A percentile compares a stretch with the other conserved stretches of the same genome.
Evolutionary conservation across 2,113 vertebrate genomes (phyloP).

Genomic region (Todiramphus saurophagus): DNA sequence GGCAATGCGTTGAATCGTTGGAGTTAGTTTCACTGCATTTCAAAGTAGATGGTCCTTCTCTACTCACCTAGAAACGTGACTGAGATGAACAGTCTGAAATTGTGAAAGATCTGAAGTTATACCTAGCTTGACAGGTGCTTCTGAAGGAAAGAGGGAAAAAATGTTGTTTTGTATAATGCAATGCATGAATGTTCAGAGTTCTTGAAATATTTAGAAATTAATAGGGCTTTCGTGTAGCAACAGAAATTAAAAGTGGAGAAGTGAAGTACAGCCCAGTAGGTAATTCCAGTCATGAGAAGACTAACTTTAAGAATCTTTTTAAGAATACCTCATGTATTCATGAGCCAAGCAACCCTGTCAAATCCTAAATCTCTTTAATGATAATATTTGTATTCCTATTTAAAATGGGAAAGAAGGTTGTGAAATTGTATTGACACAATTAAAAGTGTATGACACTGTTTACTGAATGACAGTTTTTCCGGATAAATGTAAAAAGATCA

Average conservation of each 20-base stretch:
- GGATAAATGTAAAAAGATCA: neutral
- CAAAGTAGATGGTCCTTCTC: neutral
- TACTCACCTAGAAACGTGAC: neutral
- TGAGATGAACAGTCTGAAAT: neutral
- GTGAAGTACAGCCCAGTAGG: neutral
- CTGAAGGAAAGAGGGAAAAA: neutral
- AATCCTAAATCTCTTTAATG: neutral
- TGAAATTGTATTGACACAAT: neutral
- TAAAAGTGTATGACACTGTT: neutral
- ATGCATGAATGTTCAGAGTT: neutral
- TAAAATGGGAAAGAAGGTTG: neutral
- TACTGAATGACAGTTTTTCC: neutral
- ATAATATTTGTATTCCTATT: neutral
- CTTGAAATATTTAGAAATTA: neutral
- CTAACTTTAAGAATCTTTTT: neutral
- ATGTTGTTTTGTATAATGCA: neutral
- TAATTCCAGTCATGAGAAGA: neutral
- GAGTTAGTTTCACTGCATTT: neutral
- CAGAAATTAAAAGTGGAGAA: neutral
- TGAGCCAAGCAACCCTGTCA: neutral
- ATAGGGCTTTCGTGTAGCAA: neutral
- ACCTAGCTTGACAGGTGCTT: neutral
- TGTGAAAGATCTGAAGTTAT: neutral
- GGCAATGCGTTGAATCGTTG: neutral
- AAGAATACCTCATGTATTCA: neutral